Base-by-base conservation (phyloP, 2,888 invertebrate genomes). In the Artemia sp. region DNA sequence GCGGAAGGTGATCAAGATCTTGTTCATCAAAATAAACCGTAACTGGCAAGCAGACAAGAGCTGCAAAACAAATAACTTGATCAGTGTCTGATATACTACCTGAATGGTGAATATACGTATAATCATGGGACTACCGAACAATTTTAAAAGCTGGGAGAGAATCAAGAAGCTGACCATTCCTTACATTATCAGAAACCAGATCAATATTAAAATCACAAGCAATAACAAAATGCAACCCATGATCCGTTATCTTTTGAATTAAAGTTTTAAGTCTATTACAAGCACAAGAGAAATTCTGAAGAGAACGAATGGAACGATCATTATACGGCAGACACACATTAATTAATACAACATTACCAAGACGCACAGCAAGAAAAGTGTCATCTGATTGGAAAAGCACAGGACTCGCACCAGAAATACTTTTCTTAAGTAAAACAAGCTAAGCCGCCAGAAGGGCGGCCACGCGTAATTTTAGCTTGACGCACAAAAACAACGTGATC, bases 331-430 rank as follows among this genome's bases (percentile, higher is more conserved):
- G 14, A 3, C 14, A 53, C 58, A 53, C 2, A 53, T 53, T 53
- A 53, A 53, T 53, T n/a, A 53, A 53, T 14, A 53, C 58, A 53
- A 53, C 14, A 14, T 53, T 53, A 53, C 58, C 58, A 53, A 53
- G 58, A n/a, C 58, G 58, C n/a, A n/a, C n/a, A n/a, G n/a, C n/a
- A n/a, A n/a, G n/a, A n/a, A n/a, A n/a, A n/a, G n/a, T n/a, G n/a
- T 53, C 58, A 53, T 53, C 58, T 53, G 58, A 53, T 53, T 53
- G 58, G 58, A 53, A 53, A 53, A 53, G 58, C 58, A 53, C 58
- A 53, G 58, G 58, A 53, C 58, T 53, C 58, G 5, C 58, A 53
- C 58, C 58, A 53, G 58, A 14, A 14, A 53, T 53, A 53, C 14
- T 2, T 53, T 53, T 53, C 58, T 53, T 53, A 53, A 53, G 14